A percentile compares a stretch with the other conserved stretches of the same genome.
phyloP scores from a whole-genome alignment of 1,140 invertebrate species.

The Callitettix versicolor region DNA sequence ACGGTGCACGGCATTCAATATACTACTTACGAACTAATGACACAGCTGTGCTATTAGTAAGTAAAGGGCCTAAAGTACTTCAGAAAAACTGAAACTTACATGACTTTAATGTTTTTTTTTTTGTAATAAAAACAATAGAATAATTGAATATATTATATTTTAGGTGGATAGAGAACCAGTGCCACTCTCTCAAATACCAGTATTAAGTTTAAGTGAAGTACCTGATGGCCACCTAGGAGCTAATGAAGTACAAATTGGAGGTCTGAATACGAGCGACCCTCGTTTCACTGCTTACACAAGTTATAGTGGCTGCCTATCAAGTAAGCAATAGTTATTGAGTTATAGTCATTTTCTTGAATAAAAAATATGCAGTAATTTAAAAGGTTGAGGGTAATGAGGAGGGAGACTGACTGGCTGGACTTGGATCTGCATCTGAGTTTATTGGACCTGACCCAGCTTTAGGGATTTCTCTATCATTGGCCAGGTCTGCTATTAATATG shows the following conservation, averaged over 20 bases:
- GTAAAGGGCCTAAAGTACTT: too few species aligned
- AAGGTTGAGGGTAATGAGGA: too few species aligned
- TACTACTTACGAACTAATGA: slow-evolving; percentile 67
- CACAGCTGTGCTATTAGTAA: slow-evolving; percentile 51
- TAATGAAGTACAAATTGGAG: slow-evolving; percentile 76
- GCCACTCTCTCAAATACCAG: slow-evolving; percentile 49
- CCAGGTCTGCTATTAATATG: too few species aligned
- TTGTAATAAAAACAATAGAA: too few species aligned
- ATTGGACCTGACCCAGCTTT: too few species aligned
- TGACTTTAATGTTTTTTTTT: neutral
- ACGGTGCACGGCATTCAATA: slow-evolving; percentile 72
- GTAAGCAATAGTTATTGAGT: too few species aligned
- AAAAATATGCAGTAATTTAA: slow-evolving; percentile 7
- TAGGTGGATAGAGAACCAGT: slow-evolving; percentile 65
- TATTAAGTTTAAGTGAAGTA: slow-evolving; percentile 49
- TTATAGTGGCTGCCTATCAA: slow-evolving; percentile 81
- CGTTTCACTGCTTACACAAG: slow-evolving; percentile 68
- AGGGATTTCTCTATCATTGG: too few species aligned
- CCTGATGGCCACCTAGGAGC: slow-evolving; percentile 42
- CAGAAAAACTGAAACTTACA: neutral
- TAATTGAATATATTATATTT: slow-evolving; percentile 21
- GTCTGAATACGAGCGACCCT: slow-evolving; percentile 68
- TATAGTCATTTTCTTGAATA: too few species aligned
- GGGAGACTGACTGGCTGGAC: too few species aligned
- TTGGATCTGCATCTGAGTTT: too few species aligned